phyloP scores from a whole-genome alignment of 1,140 invertebrate genomes.

The Uloborus diversus region DNA sequence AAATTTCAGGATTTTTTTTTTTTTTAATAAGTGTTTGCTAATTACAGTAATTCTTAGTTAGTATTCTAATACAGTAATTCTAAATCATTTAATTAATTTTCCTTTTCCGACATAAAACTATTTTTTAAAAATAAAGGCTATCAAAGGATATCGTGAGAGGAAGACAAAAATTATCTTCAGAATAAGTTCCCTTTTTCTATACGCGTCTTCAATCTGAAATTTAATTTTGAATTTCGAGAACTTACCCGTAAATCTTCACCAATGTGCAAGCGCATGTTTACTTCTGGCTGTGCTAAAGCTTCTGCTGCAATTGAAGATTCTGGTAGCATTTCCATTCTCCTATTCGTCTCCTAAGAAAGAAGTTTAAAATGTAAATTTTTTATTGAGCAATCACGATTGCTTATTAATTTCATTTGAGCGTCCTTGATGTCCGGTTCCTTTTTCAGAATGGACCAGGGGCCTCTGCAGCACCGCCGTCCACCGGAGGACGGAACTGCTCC shows the following conservation, averaged over 20 bases:
- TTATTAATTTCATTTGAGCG: no score
- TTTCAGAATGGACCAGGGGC: no score
- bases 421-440: no score
- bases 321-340: background rate
- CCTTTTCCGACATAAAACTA: background rate
- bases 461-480: no score
- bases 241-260: conserved; percentile 35
- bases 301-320: conserved; percentile 26
- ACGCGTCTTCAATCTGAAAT: background rate
- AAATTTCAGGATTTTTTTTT: no score
- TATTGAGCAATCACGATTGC: no score
- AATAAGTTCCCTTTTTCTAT: no score
- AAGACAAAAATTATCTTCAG: background rate
- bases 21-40: no score
- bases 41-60: no score
- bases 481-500: no score
- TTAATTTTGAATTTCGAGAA: background rate
- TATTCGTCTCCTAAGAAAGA: background rate
- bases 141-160: background rate
- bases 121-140: background rate
- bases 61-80: background rate
- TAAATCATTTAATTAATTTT: background rate
- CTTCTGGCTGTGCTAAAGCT: background rate
- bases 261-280: conserved; percentile 11
- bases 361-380: background rate